Conservation (phyloP, 2,113 vertebrate species). For the Pheucticus melanocephalus region DNA sequence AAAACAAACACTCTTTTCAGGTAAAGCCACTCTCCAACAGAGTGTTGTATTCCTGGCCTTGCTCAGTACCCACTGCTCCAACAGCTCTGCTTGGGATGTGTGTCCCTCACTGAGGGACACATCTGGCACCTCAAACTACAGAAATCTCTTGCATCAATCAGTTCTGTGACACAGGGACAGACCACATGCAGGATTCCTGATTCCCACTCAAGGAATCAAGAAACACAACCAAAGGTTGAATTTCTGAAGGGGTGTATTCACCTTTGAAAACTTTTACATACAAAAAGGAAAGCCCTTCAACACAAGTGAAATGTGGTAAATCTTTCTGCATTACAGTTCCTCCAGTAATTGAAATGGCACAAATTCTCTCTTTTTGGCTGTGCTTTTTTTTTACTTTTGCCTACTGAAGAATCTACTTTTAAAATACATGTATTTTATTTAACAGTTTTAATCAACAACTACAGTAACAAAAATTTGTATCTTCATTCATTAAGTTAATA, state of each 20-base stretch:
- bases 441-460: not conserved
- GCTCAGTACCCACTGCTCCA: not conserved
- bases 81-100: not conserved
- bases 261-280: not conserved
- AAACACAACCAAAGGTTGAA: not conserved
- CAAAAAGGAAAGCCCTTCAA: not conserved
- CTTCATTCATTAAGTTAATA: not conserved
- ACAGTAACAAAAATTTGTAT: not conserved
- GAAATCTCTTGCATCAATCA: fast-evolving
- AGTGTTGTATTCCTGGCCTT: not conserved
- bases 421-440: not conserved
- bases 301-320: fast-evolving
- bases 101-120: not conserved
- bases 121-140: fast-evolving
- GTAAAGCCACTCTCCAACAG: not conserved
- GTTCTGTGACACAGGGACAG: not conserved
- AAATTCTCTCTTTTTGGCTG: not conserved
- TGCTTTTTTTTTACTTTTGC: not conserved
- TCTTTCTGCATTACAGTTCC: not conserved
- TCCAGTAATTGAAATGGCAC: not conserved
- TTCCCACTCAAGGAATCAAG: not conserved
- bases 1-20: conserved; percentile 3
- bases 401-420: not conserved
- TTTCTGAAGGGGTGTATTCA: not conserved
- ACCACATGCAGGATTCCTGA: not conserved